A percentile compares a stretch with the other conserved stretches of the same genome.
phyloP scores from a whole-genome alignment of 2,888 invertebrate genomes.

The Eupeodes luniger region DNA sequence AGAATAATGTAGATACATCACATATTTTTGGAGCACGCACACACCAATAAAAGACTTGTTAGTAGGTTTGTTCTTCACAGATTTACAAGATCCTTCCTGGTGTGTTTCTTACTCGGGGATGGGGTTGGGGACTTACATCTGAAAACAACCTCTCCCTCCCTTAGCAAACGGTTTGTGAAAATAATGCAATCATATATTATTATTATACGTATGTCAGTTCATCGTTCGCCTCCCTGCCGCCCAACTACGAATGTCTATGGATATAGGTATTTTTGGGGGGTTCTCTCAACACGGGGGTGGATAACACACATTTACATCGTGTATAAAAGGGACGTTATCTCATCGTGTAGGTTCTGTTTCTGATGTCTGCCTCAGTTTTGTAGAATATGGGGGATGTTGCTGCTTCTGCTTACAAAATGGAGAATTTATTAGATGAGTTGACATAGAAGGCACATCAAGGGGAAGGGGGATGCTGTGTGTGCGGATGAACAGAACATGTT shows the following conservation, averaged over 20 bases:
- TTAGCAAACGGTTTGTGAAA: slow-evolving; percentile 56
- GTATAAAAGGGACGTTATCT: slow-evolving; percentile 48
- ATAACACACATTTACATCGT: slow-evolving; percentile 66
- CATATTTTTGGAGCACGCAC: slow-evolving; percentile 51
- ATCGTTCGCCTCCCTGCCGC: slow-evolving; percentile 27
- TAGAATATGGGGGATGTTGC: slow-evolving; percentile 36
- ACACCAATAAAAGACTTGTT: slow-evolving; percentile 74
- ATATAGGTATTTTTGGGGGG: slow-evolving; percentile 48
- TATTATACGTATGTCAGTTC: slow-evolving; percentile 75
- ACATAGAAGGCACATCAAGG: neutral
- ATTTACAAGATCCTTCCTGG: slow-evolving; percentile 73
- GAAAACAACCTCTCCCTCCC: slow-evolving; percentile 14
- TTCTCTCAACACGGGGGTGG: slow-evolving; percentile 39
- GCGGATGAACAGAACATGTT: slow-evolving; percentile 68
- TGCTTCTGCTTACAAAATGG: slow-evolving; percentile 66
- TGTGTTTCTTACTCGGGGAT: slow-evolving; percentile 25
- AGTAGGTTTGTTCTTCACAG: slow-evolving; percentile 75
- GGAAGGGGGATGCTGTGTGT: slow-evolving; percentile 9
- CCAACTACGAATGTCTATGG: slow-evolving; percentile 45
- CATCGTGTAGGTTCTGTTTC: slow-evolving; percentile 60
- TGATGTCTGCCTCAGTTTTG: slow-evolving; percentile 45
- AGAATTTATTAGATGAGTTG: slow-evolving; percentile 70
- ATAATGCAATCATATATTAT: slow-evolving; percentile 76
- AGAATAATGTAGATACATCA: slow-evolving; percentile 37
- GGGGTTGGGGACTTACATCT: neutral